Evolutionary conservation across 2,113 vertebrate species (phyloP).

Genomic region (Stictonetta naevosa): DNA sequence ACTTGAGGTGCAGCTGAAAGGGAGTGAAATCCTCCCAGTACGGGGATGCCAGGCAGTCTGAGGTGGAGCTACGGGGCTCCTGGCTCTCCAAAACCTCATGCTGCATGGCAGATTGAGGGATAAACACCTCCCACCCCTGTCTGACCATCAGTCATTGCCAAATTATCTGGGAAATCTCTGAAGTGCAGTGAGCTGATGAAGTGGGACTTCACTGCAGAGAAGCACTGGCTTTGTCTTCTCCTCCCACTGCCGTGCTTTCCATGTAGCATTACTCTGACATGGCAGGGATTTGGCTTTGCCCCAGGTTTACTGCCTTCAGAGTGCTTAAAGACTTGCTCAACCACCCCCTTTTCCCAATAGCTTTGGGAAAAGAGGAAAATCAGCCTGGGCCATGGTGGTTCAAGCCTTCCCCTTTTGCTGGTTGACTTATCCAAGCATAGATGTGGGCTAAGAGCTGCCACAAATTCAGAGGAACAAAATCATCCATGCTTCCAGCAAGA

Average conservation of each 20-base stretch:
- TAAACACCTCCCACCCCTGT: not conserved
- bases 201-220: not conserved
- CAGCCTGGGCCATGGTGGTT: not conserved
- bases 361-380: not conserved
- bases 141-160: not conserved
- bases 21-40: not conserved
- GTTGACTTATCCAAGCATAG: not conserved
- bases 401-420: not conserved
- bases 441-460: not conserved
- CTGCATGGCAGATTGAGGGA: not conserved
- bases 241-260: not conserved
- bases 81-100: not conserved
- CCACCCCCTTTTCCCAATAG: not conserved
- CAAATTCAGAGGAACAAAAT: not conserved
- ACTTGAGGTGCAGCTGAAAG: not conserved
- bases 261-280: not conserved
- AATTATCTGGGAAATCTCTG: not conserved
- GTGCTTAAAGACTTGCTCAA: not conserved
- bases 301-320: not conserved
- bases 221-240: not conserved
- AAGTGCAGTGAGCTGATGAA: not conserved
- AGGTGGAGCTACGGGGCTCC: not conserved
- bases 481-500: not conserved
- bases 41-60: not conserved
- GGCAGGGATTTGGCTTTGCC: not conserved